Evolutionary conservation across 2,888 invertebrate species (phyloP), one percentile per base, ranked within the genome.

Genomic region (Chalcosyrphus nemorum): DNA sequence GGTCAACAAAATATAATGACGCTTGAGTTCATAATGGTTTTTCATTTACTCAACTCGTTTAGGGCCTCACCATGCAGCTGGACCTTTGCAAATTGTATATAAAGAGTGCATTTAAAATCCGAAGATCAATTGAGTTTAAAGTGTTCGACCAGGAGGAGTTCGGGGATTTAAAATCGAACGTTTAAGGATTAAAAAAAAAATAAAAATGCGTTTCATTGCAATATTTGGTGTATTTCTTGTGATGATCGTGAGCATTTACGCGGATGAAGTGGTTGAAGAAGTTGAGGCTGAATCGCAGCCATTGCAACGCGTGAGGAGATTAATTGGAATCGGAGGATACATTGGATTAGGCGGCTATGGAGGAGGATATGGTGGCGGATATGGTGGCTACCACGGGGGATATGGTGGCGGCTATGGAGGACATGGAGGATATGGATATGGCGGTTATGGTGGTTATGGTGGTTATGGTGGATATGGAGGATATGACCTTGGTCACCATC

Each of bases 221-320:
- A 47, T 80, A 17, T 63, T 70, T 11, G 68, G 45, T n/a, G 5
- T 81, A 6, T 4, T 75, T 11, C 63, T 21, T 2, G 52, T 52
- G 7, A 32, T 81, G 74, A 43, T 65, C 6, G 54, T 45, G 1
- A 38, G 61, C 56, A 19, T 75, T 11, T 65, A 45, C 15, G 74
- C 65, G 4, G 32, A 56, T 9, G 47, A 38, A 9, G 24, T 24
- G 3, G 24, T 24, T 24, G 24, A 4, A 24, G 24, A 24, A 24
- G 24, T 24, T 24, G 24, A 4, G 2, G 24, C 24, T 2, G 24
- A 24, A 24, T 4, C 24, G 4, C 24, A 24, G 4, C 2, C 24
- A 24, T 2, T 2, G 4, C 24, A 24, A 24, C 24, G 24, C 4
- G 24, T 4, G 4, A 2, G 24, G 4, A 24, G 24, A 24, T 4